Evolutionary conservation across 2,888 invertebrate genomes (phyloP).

Genomic region (Oscheius sp.): DNA sequence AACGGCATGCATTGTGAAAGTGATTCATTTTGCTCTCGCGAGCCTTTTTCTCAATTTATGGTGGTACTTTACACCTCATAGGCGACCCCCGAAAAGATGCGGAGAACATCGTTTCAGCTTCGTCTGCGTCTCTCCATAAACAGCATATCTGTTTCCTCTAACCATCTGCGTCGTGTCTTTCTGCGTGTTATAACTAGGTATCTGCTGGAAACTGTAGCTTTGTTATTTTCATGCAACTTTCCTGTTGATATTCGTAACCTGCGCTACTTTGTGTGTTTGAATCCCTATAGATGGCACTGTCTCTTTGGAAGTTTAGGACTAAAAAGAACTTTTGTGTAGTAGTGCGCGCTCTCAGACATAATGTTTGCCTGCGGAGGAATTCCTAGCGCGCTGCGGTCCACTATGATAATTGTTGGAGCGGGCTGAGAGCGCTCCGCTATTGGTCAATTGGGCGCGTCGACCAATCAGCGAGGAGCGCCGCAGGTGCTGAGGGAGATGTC

Average conservation of each 20-base stretch:
- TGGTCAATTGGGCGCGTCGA: not conserved
- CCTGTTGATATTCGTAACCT: too few relatives aligned
- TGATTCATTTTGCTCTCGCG: too few relatives aligned
- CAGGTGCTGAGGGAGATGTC: conserved; percentile 1
- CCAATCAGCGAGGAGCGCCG: conserved; percentile 19
- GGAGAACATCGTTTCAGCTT: too few relatives aligned
- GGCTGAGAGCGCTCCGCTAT: conserved; percentile 11
- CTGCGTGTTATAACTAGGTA: not conserved
- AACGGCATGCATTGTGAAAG: too few relatives aligned
- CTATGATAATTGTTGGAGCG: conserved; percentile 22
- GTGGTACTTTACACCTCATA: too few relatives aligned
- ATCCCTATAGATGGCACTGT: not conserved
- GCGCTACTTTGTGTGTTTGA: not conserved
- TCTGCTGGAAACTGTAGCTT: not conserved
- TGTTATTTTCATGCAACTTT: not conserved
- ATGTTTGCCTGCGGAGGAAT: conserved; percentile 14
- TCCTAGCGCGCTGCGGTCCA: not conserved
- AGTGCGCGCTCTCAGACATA: conserved; percentile 31
- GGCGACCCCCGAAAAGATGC: too few relatives aligned
- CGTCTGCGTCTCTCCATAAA: too few relatives aligned
- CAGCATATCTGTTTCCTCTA: not conserved
- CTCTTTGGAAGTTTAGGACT: not conserved
- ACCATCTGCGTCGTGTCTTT: not conserved
- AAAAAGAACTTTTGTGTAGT: not conserved
- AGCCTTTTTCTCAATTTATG: too few relatives aligned